Conservation (phyloP, 2,888 invertebrate genomes). For the Amiota minor region DNA sequence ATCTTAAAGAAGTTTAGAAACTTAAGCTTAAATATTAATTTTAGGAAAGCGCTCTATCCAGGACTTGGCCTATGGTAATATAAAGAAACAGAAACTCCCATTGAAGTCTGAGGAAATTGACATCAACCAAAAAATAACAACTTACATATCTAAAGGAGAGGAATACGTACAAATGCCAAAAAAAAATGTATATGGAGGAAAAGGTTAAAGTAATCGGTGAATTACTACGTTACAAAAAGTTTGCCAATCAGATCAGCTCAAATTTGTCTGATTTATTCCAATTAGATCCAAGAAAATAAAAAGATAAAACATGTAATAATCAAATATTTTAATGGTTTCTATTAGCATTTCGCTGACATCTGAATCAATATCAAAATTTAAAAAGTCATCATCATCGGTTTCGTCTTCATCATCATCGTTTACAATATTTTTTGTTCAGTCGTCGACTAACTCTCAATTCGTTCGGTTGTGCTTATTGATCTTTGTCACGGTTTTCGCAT, state of each 20-base stretch:
- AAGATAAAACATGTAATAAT: not conserved
- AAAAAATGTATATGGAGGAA: conserved; percentile 62
- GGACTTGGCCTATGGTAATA: too few species aligned
- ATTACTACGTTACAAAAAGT: conserved; percentile 54
- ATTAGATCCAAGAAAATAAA: too few species aligned
- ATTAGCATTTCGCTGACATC: conserved; percentile 42
- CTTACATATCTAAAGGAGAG: conserved; percentile 68
- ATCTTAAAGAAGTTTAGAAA: too few species aligned
- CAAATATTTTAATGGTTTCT: conserved; percentile 26
- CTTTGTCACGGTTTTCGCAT: too few species aligned
- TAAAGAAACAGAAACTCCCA: not conserved
- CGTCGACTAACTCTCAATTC: too few species aligned
- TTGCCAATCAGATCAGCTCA: conserved; percentile 53
- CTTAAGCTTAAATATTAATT: too few species aligned
- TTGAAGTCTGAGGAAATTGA: conserved; percentile 45
- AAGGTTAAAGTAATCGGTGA: conserved; percentile 56
- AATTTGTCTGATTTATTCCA: conserved; percentile 19
- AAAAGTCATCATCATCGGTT: conserved; percentile 47
- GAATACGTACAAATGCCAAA: conserved; percentile 72
- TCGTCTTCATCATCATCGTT: too few species aligned
- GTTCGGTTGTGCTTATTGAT: too few species aligned
- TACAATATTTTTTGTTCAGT: conserved; percentile 32
- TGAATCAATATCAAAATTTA: conserved; percentile 45
- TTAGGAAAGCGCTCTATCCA: too few species aligned
- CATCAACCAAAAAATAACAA: conserved; percentile 50